A percentile compares a stretch with the other conserved stretches of the same genome.
Evolutionary conservation across 2,113 vertebrate genomes (phyloP).

Genomic region (Semicossyphus pulcher): DNA sequence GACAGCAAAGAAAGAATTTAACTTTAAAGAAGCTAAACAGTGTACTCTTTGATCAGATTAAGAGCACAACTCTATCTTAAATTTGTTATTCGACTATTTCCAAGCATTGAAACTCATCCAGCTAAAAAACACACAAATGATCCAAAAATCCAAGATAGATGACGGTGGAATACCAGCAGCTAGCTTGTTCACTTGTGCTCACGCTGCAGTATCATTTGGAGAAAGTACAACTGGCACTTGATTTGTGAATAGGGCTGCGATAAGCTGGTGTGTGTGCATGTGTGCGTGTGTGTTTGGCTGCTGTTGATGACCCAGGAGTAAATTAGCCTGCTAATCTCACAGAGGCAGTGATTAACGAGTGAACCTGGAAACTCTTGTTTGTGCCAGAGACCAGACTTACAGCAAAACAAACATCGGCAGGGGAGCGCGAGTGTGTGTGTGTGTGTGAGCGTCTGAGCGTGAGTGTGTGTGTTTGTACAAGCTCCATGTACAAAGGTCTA

Average conservation of each 20-base stretch:
- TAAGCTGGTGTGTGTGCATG: conserved; percentile 46
- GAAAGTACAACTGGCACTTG: conserved; percentile 65
- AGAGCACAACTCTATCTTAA: neutral
- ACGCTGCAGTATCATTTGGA: conserved; percentile 58
- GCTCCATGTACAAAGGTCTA: conserved; percentile 55
- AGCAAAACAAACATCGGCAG: conserved; percentile 79
- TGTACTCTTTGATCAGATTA: neutral
- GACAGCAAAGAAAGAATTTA: neutral
- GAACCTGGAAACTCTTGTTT: conserved; percentile 72
- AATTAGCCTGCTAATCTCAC: conserved; percentile 83
- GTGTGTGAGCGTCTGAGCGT: conserved; percentile 10
- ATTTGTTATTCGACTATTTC: conserved; percentile 7
- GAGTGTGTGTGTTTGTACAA: conserved; percentile 7
- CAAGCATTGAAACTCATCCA: neutral
- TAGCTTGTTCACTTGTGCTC: conserved; percentile 20
- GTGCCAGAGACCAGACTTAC: conserved; percentile 69
- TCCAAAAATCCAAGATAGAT: neutral
- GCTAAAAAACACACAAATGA: neutral
- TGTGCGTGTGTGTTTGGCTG: conserved; percentile 51
- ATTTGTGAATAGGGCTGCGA: conserved; percentile 50
- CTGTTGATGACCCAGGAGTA: conserved; percentile 80
- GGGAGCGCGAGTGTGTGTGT: conserved; percentile 46
- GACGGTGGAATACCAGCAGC: conserved; percentile 15
- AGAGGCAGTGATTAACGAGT: conserved; percentile 80
- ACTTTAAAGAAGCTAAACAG: neutral